phyloP scores from a whole-genome alignment of 1,140 invertebrate species.

The Drosophila pseudoananassae region DNA sequence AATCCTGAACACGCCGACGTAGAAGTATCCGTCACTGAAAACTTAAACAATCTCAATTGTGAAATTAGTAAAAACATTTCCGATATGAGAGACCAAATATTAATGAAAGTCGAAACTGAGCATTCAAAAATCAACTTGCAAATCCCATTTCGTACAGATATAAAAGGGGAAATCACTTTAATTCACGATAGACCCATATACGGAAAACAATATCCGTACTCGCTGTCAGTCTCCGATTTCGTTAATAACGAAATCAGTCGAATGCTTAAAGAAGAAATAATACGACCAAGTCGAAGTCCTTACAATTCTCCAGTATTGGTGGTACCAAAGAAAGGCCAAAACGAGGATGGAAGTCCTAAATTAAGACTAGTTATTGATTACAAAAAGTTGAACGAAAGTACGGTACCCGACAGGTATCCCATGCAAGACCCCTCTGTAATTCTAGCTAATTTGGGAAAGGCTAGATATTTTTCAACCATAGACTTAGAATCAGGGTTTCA shows the following conservation, averaged over 20 bases:
- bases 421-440: conserved; percentile 4
- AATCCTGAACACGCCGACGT: too few species aligned
- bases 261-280: neutral
- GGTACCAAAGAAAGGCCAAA: conserved; percentile 1
- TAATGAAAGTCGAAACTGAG: too few species aligned
- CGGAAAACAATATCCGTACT: conserved; percentile 1
- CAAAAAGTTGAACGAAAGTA: conserved; percentile 13
- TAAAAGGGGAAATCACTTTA: neutral
- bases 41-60: too few species aligned
- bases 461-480: neutral
- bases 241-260: neutral
- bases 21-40: too few species aligned
- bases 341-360: neutral
- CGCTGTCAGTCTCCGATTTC: neutral
- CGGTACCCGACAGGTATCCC: conserved; percentile 3
- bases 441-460: neutral
- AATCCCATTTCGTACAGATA: neutral
- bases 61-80: neutral
- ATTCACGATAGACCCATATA: neutral
- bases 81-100: too few species aligned
- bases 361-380: conserved; percentile 1
- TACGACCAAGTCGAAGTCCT: neutral
- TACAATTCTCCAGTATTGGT: conserved; percentile 1
- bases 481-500: neutral
- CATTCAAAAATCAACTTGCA: conserved; percentile 5